phyloP scores from a whole-genome alignment of 2,113 vertebrate genomes.

The Spizaetus ornatus region DNA sequence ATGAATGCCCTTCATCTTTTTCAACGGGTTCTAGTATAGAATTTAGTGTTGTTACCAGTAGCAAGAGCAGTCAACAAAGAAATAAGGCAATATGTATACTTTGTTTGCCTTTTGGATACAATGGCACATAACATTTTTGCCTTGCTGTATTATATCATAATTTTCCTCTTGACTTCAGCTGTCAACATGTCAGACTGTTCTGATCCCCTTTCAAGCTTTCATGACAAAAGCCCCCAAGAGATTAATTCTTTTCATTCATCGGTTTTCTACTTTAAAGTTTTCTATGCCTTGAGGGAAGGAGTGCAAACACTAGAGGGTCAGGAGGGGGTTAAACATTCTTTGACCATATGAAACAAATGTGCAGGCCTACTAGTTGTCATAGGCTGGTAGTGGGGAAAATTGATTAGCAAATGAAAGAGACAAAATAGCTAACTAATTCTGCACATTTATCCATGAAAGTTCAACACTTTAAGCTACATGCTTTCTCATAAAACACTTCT shows the following conservation, averaged over 20 bases:
- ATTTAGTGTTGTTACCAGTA: not conserved
- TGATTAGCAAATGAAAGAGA: constrained; percentile 61
- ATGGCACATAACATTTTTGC: constrained; percentile 30
- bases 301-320: constrained; percentile 46
- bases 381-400: constrained; percentile 43
- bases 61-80: not conserved
- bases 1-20: not conserved
- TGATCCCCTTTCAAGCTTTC: constrained; percentile 50
- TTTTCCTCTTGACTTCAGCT: constrained; percentile 61
- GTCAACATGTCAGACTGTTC: constrained; percentile 38
- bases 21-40: not conserved
- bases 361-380: constrained; percentile 32
- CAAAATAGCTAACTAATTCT: constrained; percentile 46
- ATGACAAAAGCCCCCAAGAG: constrained; percentile 44
- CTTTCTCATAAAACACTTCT: constrained; percentile 42
- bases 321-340: constrained; percentile 64
- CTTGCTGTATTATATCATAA: constrained; percentile 56
- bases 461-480: constrained; percentile 22
- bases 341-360: constrained; percentile 50
- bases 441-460: constrained; percentile 44
- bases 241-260: constrained; percentile 63
- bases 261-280: constrained; percentile 55
- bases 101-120: not conserved
- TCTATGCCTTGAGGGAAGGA: constrained; percentile 40
- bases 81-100: not conserved